Evolutionary conservation across 35 echinoderm and acorn worm species (phyloP).

Genomic region (Chiridota heheva): DNA sequence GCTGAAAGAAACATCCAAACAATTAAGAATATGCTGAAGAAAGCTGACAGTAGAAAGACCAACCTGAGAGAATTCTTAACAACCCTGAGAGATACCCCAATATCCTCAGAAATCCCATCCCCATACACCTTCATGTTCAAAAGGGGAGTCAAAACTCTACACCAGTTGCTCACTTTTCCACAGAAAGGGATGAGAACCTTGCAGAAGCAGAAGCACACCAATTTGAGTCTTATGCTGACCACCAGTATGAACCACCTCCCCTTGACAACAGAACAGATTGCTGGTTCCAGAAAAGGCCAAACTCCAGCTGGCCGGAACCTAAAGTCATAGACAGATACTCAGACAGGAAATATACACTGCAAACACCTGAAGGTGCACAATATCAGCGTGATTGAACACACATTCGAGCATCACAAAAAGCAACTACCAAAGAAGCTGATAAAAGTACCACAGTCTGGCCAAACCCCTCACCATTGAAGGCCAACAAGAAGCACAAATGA

Average conservation of each 20-base stretch:
- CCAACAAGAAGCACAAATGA: no score
- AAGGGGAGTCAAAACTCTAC: neutral
- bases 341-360: conserved; percentile 11
- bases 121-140: conserved; percentile 23
- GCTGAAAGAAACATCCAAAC: conserved; percentile 43
- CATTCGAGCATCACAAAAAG: no score
- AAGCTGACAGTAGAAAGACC: conserved; percentile 8
- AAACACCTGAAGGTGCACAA: neutral
- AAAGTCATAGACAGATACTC: neutral
- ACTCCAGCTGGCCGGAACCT: conserved; percentile 3
- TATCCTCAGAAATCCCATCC: conserved; percentile 35
- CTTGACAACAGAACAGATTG: neutral
- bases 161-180: conserved; percentile 27
- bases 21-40: conserved; percentile 43
- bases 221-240: neutral
- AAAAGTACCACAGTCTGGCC: no score
- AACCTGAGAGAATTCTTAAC: conserved; percentile 13
- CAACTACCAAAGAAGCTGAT: no score
- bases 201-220: conserved; percentile 1
- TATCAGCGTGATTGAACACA: neutral
- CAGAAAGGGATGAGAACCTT: conserved; percentile 6
- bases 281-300: neutral
- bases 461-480: no score
- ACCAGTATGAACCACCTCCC: neutral
- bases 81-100: conserved; percentile 17